Percentiles rank a stretch among this genome's conserved stretches.
These are phyloP conservation scores for Homalodisca vitripennis DNA, from an alignment of 1,140 invertebrate species.

Conservation along the genomic window DNA sequence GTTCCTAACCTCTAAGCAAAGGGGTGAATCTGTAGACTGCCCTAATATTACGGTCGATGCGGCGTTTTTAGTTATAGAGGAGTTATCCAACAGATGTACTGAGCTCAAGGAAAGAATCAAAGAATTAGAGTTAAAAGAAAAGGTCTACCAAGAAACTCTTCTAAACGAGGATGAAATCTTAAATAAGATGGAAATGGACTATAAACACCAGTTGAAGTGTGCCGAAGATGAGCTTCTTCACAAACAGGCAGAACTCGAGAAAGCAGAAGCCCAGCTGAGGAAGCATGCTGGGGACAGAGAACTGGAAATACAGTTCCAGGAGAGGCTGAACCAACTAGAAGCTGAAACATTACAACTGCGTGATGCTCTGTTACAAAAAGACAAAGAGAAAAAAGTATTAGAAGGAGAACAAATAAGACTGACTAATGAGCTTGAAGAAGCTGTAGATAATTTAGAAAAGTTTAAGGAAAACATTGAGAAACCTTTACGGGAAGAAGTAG, in stretches of 20 bases:
- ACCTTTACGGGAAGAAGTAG: slow-evolving; percentile 34
- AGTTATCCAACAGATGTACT: slow-evolving; percentile 37
- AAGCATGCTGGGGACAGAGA: slow-evolving; percentile 24
- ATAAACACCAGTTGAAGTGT: slow-evolving; percentile 52
- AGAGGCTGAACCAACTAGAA: slow-evolving; percentile 27
- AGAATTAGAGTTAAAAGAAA: slow-evolving; percentile 51
- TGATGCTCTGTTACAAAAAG: slow-evolving; percentile 30
- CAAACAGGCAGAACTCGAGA: slow-evolving; percentile 41
- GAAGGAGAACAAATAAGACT: slow-evolving; percentile 34
- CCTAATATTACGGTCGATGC: neutral
- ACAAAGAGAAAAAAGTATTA: slow-evolving; percentile 38
- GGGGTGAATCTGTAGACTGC: neutral
- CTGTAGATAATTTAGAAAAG: slow-evolving; percentile 32
- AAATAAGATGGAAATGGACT: slow-evolving; percentile 64
- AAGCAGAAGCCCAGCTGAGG: slow-evolving; percentile 32
- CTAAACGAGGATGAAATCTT: slow-evolving; percentile 72
- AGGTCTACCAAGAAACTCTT: slow-evolving; percentile 68
- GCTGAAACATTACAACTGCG: slow-evolving; percentile 13
- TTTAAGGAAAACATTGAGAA: slow-evolving; percentile 33
- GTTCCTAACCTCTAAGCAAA: neutral
- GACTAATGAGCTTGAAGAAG: slow-evolving; percentile 34
- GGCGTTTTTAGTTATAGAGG: slow-evolving; percentile 13
- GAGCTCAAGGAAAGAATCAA: slow-evolving; percentile 43
- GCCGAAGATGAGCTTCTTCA: slow-evolving; percentile 46
- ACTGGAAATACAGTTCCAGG: slow-evolving; percentile 31